Evolutionary conservation across 2,113 vertebrate genomes (phyloP), one percentile per base, ranked within the genome.

Genomic region (Semicossyphus pulcher): DNA sequence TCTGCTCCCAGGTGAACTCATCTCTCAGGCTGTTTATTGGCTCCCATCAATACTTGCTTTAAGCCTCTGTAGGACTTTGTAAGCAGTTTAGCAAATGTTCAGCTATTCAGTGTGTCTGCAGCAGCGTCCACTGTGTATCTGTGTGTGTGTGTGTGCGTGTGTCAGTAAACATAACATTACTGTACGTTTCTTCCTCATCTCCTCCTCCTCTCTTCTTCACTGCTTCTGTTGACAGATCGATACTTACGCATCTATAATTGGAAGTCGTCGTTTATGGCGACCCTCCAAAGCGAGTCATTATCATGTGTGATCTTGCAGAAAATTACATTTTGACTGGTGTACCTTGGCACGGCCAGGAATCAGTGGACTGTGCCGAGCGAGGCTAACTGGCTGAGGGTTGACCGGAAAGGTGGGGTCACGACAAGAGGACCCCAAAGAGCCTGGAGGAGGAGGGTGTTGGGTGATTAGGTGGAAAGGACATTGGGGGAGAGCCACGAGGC

Each of bases 271-370:
- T 93, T 93, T 88, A 86, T 90, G 89, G 89, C 76, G 16, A 60
- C 78, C 92, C 85, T 80, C 83, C 92, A 93, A 93, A 89, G 87
- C 93, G 89, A 90, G 92, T 93, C 94, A 94, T 94, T 94, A 94
- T 85, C 91, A 92, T 89, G 87, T 89, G 87, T 91, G 90, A 92
- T 92, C 89, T 91, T 85, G 91, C 90, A 91, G 90, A 91, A 91
- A 90, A 92, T 89, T 86, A 84, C 84, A 87, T 90, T 91, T 84
- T 86, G 86, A 90, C 81, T 76, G 78, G 84, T 86, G 84, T 80
- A 75, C 83, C 72, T 78, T 60, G 62, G 68, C 45, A 18, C 62
- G 52, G 80, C 82, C 25, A 45, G 53, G 58, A 90, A 72, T 36
- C 79, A 74, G 34, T 60, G 54, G 76, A 48, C 72, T 76, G 78